These are phyloP conservation scores for Sandelia bainsii DNA, from an alignment of 2,797 vertebrate species.

Conservation along the genomic window DNA sequence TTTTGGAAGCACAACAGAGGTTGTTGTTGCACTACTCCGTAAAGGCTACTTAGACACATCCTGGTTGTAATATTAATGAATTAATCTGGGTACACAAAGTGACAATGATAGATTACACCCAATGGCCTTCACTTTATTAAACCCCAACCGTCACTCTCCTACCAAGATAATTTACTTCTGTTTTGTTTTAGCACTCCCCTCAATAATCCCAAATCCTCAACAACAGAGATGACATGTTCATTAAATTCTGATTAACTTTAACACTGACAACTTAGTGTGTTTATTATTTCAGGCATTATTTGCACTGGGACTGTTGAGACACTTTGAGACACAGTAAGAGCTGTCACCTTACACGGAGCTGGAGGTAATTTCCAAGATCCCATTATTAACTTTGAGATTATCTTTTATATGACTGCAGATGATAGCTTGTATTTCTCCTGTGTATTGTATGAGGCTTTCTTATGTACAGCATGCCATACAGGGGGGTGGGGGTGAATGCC, in stretches of 20 bases:
- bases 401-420: constrained; percentile 22
- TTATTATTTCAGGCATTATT: constrained; percentile 72
- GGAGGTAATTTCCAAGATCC: constrained; percentile 49
- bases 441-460: constrained; percentile 6
- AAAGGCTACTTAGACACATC: constrained; percentile 15
- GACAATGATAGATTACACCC: constrained; percentile 43
- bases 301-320: constrained; percentile 56
- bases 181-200: constrained; percentile 40
- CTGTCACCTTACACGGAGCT: constrained; percentile 25
- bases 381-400: constrained; percentile 53
- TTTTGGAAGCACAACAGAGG: constrained; percentile 4
- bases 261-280: constrained; percentile 56
- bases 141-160: constrained; percentile 31
- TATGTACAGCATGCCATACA: neutral
- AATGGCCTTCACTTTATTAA: constrained; percentile 48
- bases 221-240: constrained; percentile 64
- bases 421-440: constrained; percentile 20
- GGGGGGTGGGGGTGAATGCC: neutral
- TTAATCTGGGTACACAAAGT: constrained; percentile 36
- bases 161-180: constrained; percentile 46
- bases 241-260: constrained; percentile 77
- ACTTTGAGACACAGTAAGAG: constrained; percentile 37
- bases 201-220: constrained; percentile 71
- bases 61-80: constrained; percentile 18
- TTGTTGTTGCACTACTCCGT: neutral